A percentile compares a stretch with the other conserved stretches of the same genome.
These are phyloP conservation scores for Pangasianodon gigas DNA, from an alignment of 2,113 vertebrate species.

Conservation along the genomic window DNA sequence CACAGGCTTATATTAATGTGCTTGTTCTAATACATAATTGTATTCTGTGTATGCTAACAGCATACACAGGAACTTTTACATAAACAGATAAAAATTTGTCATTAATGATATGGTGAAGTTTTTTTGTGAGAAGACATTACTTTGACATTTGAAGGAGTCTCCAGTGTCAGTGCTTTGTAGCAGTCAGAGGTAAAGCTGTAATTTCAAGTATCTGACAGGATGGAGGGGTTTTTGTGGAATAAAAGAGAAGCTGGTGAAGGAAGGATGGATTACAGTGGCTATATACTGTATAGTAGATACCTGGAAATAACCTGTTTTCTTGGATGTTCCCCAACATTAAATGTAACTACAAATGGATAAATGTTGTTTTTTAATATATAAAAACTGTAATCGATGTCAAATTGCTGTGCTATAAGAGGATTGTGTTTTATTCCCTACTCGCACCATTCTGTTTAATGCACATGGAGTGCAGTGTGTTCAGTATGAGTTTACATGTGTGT, in stretches of 20 bases:
- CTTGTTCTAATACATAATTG: neutral
- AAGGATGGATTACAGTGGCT: neutral
- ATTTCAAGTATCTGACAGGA: neutral
- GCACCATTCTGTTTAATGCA: neutral
- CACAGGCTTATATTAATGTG: neutral
- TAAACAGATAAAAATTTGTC: too few species aligned
- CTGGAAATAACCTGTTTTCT: neutral
- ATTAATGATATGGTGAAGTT: too few species aligned
- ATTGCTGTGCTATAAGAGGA: neutral
- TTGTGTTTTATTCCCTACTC: neutral
- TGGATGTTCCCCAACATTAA: neutral
- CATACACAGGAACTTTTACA: too few species aligned
- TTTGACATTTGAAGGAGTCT: neutral
- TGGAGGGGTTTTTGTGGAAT: neutral
- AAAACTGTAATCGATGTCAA: neutral
- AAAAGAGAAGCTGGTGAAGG: neutral
- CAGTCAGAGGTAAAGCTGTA: neutral
- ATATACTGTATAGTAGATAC: neutral
- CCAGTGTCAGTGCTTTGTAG: neutral
- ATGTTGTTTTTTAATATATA: neutral
- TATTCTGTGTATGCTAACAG: too few species aligned
- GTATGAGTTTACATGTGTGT: neutral
- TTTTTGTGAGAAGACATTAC: neutral
- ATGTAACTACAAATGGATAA: neutral
- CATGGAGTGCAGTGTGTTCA: neutral